Conservation (phyloP, 1,140 invertebrate genomes). For the Calosoma granatense region DNA sequence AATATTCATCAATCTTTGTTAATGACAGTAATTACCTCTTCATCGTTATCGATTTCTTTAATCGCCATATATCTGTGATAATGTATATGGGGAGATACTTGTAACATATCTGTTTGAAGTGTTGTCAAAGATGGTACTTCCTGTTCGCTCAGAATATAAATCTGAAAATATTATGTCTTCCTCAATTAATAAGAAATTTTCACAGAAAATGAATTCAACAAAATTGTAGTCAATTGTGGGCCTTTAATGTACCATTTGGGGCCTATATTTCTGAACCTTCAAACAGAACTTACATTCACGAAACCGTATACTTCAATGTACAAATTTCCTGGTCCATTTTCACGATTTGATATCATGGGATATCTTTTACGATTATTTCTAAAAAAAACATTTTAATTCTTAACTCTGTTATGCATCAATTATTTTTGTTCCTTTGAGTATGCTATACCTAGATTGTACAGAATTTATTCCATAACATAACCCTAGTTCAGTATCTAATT, state of each 20-base stretch:
- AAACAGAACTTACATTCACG: conserved; percentile 37
- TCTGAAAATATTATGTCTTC: conserved; percentile 37
- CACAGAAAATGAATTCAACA: too few relatives aligned
- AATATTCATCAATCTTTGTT: background rate
- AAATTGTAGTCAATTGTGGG: too few relatives aligned
- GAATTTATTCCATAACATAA: conserved; percentile 54
- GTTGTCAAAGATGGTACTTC: conserved; percentile 52
- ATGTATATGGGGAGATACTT: conserved; percentile 23
- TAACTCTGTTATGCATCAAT: conserved; percentile 27
- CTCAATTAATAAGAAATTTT: too few relatives aligned
- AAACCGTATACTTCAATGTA: conserved; percentile 43
- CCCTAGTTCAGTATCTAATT: conserved; percentile 53
- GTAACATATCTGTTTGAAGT: conserved; percentile 41
- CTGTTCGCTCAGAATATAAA: conserved; percentile 49
- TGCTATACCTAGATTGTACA: conserved; percentile 37
- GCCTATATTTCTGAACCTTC: too few relatives aligned
- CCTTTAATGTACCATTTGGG: too few relatives aligned
- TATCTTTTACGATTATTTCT: conserved; percentile 23
- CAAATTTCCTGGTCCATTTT: conserved; percentile 43
- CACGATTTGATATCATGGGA: conserved; percentile 43
- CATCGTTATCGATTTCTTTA: conserved; percentile 32
- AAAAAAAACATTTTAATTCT: conserved; percentile 19
- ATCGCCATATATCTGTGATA: conserved; percentile 23
- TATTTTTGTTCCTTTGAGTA: conserved; percentile 29
- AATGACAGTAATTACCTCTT: conserved; percentile 21